Evolutionary conservation across 2,113 vertebrate genomes (phyloP), one percentile per base, ranked within the genome.

Genomic region (Phrynosoma blainvillii): DNA sequence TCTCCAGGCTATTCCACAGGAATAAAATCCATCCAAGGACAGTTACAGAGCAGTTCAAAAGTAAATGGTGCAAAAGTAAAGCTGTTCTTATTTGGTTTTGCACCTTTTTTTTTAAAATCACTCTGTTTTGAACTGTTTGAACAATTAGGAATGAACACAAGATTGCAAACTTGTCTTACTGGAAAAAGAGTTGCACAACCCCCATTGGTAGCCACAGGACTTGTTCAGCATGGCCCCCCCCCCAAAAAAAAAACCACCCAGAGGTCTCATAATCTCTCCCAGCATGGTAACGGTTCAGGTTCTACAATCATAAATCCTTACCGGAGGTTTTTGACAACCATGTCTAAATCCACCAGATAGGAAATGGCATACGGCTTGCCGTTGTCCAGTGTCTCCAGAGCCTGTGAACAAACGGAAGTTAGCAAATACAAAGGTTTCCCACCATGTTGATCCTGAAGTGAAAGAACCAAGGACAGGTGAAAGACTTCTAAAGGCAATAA

Each of bases 321-420:
- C 98, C 98, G 98, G 71, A 98, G 91, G 85, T 97, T 97, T 79
- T 98, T 99, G 77, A 99, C 92, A 27, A 98, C 98, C 95, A 96
- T 97, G 88, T 98, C 97, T 91, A 99, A 10, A 92, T 99, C 99
- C 91, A 98, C 98, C 27, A 92, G 86, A 94, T 98, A 99, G 89
- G 98, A 76, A 65, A 97, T 59, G 1, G 97, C 90, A 0, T 99
- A 99, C 0, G 99, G 99, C 90, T 99, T 99, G 89, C 99, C 99
- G 0, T 99, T 99, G 93, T 99, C 99, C 92, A 99, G 94, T 1
- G 99, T 99, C 94, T 99, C 99, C 94, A 99, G 95, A 0, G 98
- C 98, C 98, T 99, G 86, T 76, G 65, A 79, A 84, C 4, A 84
- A 85, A 88, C 75, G 27, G 47, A 1, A 40, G 40, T 36, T 54